Evolutionary conservation across 2,113 vertebrate genomes (phyloP).

Genomic region (Vulpes vulpes): DNA sequence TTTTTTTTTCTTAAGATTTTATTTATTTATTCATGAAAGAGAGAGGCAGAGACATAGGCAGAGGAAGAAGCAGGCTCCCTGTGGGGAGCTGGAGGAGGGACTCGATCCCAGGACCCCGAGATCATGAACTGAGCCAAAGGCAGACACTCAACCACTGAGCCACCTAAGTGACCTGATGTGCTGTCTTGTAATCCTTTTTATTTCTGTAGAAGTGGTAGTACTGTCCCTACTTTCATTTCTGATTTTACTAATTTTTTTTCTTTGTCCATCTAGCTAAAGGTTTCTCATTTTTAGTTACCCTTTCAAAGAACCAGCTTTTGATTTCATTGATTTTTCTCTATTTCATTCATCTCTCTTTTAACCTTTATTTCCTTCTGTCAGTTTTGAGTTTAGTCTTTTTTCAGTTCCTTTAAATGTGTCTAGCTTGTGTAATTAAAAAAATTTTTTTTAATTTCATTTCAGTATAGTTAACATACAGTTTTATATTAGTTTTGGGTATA

Average conservation of each 20-base stretch:
- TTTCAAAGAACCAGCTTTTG: neutral
- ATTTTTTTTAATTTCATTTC: neutral
- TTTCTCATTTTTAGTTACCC: neutral
- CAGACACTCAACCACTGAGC: too few species aligned
- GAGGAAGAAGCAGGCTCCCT: too few species aligned
- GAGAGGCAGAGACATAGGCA: too few species aligned
- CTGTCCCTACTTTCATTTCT: neutral
- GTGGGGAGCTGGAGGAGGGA: too few species aligned
- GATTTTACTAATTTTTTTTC: neutral
- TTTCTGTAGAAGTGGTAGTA: neutral
- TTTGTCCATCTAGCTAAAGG: neutral
- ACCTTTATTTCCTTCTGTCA: neutral
- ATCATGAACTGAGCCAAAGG: too few species aligned
- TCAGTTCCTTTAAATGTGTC: neutral
- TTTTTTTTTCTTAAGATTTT: neutral
- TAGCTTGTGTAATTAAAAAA: constrained; percentile 1
- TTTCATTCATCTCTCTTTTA: neutral
- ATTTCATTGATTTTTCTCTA: neutral
- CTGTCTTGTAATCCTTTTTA: neutral
- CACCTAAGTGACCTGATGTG: too few species aligned
- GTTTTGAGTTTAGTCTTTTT: neutral
- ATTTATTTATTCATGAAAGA: too few species aligned
- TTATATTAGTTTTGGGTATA: neutral
- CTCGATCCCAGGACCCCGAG: too few species aligned
- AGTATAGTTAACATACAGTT: neutral